A percentile compares a stretch with the other conserved stretches of the same genome.
Conservation (phyloP, 2,888 invertebrate genomes). For the Pseudococcus viburni region DNA sequence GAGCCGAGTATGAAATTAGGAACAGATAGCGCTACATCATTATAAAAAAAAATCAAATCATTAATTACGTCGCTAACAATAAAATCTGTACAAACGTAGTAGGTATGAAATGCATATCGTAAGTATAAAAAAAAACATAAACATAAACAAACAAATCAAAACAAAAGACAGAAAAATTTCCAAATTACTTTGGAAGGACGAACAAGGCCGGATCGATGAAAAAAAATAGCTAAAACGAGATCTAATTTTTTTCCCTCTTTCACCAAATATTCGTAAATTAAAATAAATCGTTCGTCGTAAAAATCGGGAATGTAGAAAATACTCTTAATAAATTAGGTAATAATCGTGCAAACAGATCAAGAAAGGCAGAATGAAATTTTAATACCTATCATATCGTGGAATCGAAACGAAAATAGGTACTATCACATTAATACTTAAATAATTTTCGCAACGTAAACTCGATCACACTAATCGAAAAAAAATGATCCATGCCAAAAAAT, state of each 20-base stretch:
- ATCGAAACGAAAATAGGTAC: constrained; percentile 35
- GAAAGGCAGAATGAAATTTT: constrained; percentile 20
- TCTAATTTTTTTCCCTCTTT: background rate
- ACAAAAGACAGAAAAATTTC: background rate
- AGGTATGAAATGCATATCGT: constrained; percentile 31
- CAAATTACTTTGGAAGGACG: background rate
- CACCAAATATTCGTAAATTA: background rate
- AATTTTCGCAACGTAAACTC: constrained; percentile 11
- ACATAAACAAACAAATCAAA: constrained; percentile 10
- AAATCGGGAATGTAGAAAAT: constrained; percentile 15
- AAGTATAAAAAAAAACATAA: background rate
- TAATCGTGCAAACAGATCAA: background rate
- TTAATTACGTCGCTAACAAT: constrained; percentile 30
- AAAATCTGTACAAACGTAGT: constrained; percentile 35
- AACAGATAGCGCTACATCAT: constrained; percentile 50
- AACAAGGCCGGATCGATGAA: background rate
- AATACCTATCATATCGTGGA: background rate
- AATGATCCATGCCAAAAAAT: background rate
- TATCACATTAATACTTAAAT: constrained; percentile 33
- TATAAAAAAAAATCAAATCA: constrained; percentile 3
- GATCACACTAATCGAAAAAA: background rate
- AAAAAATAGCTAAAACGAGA: background rate
- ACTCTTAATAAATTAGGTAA: background rate
- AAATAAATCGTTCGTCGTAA: background rate
- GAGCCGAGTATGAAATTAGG: constrained; percentile 54